phyloP scores from a whole-genome alignment of 2,797 vertebrate species.

The Coranthus polyacanthus region DNA sequence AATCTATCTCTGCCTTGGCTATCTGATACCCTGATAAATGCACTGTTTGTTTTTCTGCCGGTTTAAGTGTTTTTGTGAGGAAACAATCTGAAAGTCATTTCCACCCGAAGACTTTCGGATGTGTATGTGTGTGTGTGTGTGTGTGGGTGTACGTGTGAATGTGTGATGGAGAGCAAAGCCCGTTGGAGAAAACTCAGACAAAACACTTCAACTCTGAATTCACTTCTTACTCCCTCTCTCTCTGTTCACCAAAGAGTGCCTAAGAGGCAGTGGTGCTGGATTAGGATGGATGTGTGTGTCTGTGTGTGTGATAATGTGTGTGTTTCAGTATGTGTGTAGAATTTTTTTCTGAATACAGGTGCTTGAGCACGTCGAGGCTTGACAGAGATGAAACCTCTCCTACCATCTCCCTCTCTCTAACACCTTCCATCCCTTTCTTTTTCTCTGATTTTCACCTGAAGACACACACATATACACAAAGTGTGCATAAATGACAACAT shows the following conservation, averaged over 20 bases:
- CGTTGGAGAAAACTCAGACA: conserved; percentile 62
- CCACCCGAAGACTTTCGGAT: conserved; percentile 43
- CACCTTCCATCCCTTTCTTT: not conserved
- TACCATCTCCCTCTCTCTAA: not conserved
- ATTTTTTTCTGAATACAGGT: conserved; percentile 63
- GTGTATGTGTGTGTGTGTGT: conserved; percentile 23
- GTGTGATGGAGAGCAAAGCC: conserved; percentile 48
- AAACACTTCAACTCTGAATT: conserved; percentile 77
- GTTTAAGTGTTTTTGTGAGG: conserved; percentile 52
- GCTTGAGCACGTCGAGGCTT: conserved; percentile 70
- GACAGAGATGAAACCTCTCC: conserved; percentile 44
- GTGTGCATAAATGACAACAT: conserved; percentile 15
- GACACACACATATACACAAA: not conserved
- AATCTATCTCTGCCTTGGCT: conserved; percentile 61
- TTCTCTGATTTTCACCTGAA: conserved; percentile 5
- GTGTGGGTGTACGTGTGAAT: conserved; percentile 3
- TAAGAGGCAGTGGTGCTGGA: conserved; percentile 69
- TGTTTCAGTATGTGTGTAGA: conserved; percentile 29
- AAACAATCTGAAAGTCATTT: conserved; percentile 77
- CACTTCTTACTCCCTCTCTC: conserved; percentile 50
- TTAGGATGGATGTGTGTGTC: conserved; percentile 44
- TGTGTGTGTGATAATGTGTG: conserved; percentile 17
- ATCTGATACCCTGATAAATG: conserved; percentile 68
- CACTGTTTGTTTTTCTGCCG: conserved; percentile 60
- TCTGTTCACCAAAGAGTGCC: conserved; percentile 64